These are phyloP conservation scores for Fissipunctia ypsillon DNA, from an alignment of 2,888 invertebrate genomes.

Conservation along the genomic window DNA sequence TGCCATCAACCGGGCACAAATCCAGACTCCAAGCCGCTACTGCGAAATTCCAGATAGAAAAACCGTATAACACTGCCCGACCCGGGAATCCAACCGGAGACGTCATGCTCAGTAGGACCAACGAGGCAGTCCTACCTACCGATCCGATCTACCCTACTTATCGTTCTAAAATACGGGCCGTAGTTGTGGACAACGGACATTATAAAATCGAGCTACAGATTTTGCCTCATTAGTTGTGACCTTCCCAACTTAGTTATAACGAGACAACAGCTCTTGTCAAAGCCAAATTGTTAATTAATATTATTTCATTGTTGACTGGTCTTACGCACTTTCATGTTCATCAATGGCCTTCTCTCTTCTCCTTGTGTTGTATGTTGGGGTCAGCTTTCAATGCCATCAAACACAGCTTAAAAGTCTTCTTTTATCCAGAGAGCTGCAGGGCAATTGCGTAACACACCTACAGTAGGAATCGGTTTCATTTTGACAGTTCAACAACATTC, in stretches of 20 bases:
- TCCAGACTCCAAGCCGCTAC: too few species aligned
- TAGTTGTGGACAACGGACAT: background rate
- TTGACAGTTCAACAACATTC: too few species aligned
- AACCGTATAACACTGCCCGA: too few species aligned
- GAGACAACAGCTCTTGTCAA: background rate
- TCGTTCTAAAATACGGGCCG: background rate
- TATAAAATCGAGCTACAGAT: background rate
- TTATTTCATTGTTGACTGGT: background rate
- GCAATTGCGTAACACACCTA: too few species aligned
- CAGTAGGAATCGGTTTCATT: too few species aligned
- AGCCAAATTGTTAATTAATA: background rate
- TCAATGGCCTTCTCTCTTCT: background rate
- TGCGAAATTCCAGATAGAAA: too few species aligned
- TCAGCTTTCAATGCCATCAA: background rate
- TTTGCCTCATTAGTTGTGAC: conserved; percentile 6
- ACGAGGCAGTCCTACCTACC: too few species aligned
- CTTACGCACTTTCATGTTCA: background rate
- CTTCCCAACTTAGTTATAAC: background rate
- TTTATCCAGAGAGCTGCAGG: background rate
- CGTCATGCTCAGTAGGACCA: too few species aligned
- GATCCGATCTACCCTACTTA: too few species aligned
- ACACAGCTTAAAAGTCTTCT: background rate
- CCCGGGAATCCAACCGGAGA: too few species aligned
- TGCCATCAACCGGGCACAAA: too few species aligned
- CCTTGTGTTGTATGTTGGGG: background rate